Evolutionary conservation across 1,140 invertebrate genomes (phyloP).

Genomic region (Achroia grisella): DNA sequence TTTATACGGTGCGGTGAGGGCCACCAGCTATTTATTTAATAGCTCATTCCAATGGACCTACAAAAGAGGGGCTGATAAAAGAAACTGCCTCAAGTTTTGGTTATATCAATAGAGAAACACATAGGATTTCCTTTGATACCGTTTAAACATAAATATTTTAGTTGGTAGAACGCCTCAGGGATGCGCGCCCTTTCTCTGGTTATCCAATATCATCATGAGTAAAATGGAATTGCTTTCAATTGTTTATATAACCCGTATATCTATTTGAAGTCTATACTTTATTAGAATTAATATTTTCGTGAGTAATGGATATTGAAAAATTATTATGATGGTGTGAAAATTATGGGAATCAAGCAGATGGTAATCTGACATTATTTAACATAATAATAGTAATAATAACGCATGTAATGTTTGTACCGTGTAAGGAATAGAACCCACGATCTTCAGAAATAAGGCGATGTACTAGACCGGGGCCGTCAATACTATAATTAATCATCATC

Average conservation of each 20-base stretch:
- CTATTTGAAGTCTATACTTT: neutral
- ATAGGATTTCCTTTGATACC: constrained; percentile 12
- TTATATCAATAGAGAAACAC: constrained; percentile 16
- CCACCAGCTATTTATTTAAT: constrained; percentile 19
- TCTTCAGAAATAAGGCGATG: no score
- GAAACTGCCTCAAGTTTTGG: constrained; percentile 9
- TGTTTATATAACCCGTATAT: neutral
- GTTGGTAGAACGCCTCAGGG: constrained; percentile 1
- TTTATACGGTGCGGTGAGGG: constrained; percentile 1
- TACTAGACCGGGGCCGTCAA: no score
- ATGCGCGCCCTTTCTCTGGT: neutral
- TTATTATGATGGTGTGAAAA: no score
- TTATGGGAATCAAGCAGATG: no score
- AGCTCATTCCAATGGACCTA: constrained; percentile 10
- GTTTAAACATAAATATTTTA: constrained; percentile 15
- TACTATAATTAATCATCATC: no score
- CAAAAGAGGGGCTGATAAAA: constrained; percentile 14
- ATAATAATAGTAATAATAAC: no score
- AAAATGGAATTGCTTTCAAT: constrained; percentile 1
- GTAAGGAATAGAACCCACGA: no score
- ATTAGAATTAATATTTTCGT: neutral
- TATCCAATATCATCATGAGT: neutral
- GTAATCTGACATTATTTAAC: no score
- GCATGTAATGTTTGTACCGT: no score
- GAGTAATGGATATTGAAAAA: no score